Base-by-base conservation (phyloP, 2,888 invertebrate species). In the Coleophora flavipennella region DNA sequence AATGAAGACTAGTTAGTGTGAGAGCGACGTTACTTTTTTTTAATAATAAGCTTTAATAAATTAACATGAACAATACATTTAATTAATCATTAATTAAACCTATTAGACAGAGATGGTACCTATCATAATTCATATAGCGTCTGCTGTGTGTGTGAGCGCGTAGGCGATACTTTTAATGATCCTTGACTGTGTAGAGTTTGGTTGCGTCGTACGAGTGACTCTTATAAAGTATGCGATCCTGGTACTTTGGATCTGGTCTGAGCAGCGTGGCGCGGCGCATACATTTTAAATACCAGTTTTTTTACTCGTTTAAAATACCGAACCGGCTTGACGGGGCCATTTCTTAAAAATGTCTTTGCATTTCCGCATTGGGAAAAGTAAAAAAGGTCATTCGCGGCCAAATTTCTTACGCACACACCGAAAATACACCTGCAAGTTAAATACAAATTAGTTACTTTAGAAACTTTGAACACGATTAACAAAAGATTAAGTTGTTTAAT, bases 291-390 rank as follows among this genome's bases (percentile, higher is more conserved):
- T 79, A 67, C 73, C 44, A 69, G 69, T 73, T 79, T 75, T 77
- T 68, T 64, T 56, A 49, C 54, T 61, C 53, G 64, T 71, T 68
- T 69, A 76, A 78, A 78, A 77, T 73, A 77, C 66, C 50, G 57
- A 75, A 80, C 80, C 77, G 69, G 81, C 67, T 72, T 58, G 72
- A 72, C 74, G 46, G 53, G 73, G 56, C 62, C 64, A 66, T 71
- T 72, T 74, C 67, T 74, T 72, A 67, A 76, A 76, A 73, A 62
- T 65, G 59, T 68, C 74, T 73, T 75, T 74, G 72, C 77, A 75
- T 83, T 83, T 83, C 81, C 83, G 76, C 72, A 62, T 79, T 66
- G 57, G 64, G 66, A 75, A 77, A 77, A 73, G 61, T 70, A 72
- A 74, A 75, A 74, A 72, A 67, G 67, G 61, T 70, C 70, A 68